Evolutionary conservation across 1,140 invertebrate species (phyloP), one percentile per base, ranked within the genome.

Genomic region (Arion vulgaris): DNA sequence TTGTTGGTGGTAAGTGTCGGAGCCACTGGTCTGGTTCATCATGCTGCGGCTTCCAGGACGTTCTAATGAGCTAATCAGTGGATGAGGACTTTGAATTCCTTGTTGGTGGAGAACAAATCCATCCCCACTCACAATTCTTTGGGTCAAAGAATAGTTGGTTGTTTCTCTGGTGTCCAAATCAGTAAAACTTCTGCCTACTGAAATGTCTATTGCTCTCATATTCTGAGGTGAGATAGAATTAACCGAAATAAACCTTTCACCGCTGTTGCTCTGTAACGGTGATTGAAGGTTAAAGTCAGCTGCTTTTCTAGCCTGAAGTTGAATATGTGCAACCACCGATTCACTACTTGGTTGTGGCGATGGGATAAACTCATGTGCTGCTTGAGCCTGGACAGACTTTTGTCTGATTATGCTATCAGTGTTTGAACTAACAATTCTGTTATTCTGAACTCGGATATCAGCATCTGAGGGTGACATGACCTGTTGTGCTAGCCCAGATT

Each of bases 11-110:
- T 62, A 51, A 28, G 15, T 41, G 11, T 39, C 76, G 0, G 74
- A 26, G 9, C 13, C 26, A 36, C n/a, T 68, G n/a, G 45, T 13
- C 28, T 80, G 78, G 66, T 17, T 72, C 19, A 80, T 34, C 38
- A 72, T 80, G 39, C 78, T 71, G 36, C 78, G 78, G 66, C 78
- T 80, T n/a, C 78, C 78, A 4, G 78, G 78, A 0, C 78, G 78
- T 39, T 80, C 78, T 36, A 80, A 36, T 7, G 7, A 26, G 78
- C 19, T 80, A 15, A 80, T 28, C 39, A 80, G 1, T 26, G 38
- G 39, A 34, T 71, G 78, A 11, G 62, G 68, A 41, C 68, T 78
- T n/a, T 78, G 76, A 26, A 78, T 66, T 34, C 36, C 4, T 15
- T n/a, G 66, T 32, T 69, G 62, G 28, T 81, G 62, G 5, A 80